These are phyloP conservation scores for Coleophora flavipennella DNA, from an alignment of 2,888 invertebrate species.

Conservation along the genomic window DNA sequence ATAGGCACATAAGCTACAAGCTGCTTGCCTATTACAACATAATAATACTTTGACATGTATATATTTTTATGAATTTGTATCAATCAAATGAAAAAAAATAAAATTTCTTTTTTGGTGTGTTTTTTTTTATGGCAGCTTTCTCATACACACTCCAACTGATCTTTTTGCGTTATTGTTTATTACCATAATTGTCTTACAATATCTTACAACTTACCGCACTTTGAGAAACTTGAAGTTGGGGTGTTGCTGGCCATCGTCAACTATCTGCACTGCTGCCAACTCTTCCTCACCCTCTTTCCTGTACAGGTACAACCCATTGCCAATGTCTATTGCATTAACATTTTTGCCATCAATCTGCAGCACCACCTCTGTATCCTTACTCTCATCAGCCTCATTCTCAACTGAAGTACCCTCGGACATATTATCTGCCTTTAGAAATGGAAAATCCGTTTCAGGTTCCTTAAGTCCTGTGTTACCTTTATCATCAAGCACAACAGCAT, in stretches of 20 bases:
- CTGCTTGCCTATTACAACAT: too few species aligned
- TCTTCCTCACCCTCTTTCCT: slow-evolving; percentile 55
- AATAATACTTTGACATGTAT: too few species aligned
- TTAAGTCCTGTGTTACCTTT: slow-evolving; percentile 34
- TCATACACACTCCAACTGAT: too few species aligned
- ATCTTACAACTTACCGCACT: slow-evolving; percentile 50
- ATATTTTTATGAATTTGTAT: too few species aligned
- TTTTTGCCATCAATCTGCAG: slow-evolving; percentile 64
- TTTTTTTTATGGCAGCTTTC: too few species aligned
- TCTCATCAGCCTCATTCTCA: slow-evolving; percentile 34
- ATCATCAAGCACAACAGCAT: slow-evolving; percentile 40
- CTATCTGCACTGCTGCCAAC: slow-evolving; percentile 59
- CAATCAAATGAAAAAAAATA: too few species aligned
- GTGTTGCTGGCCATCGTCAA: slow-evolving; percentile 47
- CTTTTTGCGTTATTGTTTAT: too few species aligned
- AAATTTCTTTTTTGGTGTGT: too few species aligned
- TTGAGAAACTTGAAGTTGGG: slow-evolving; percentile 62
- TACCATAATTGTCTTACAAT: neutral
- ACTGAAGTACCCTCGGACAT: slow-evolving; percentile 26
- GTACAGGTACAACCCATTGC: slow-evolving; percentile 62
- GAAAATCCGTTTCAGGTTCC: slow-evolving; percentile 19
- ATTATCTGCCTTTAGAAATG: slow-evolving; percentile 28
- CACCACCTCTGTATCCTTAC: slow-evolving; percentile 57
- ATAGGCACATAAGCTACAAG: too few species aligned
- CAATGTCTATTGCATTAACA: slow-evolving; percentile 65